Evolutionary conservation across 2,797 vertebrate species (phyloP), one percentile per base, ranked within the genome.

Genomic region (Danio jaintianensis): DNA sequence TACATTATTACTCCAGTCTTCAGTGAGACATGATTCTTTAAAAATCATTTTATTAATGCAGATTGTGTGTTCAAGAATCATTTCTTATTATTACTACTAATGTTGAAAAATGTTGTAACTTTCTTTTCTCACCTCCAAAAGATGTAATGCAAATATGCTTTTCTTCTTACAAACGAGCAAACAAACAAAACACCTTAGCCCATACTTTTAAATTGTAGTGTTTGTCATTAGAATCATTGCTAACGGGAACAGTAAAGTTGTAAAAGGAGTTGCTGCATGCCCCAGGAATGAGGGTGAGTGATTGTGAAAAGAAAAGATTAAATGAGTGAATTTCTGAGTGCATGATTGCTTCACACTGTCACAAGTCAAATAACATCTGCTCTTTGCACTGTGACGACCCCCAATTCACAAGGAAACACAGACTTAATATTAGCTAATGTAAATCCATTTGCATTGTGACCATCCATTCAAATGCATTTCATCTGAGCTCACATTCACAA

Each of bases 391-490:
- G 29, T 15, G 8, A 16, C 59, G 55, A 59, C 13, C 20, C 42
- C 13, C n/a, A 48, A 67, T 29, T 29, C 43, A 73, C 22, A 40
- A 58, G 42, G 16, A 53, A 53, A 73, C 10, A 4, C 13, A 56
- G 40, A 16, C 42, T 47, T 38, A 56, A 56, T 22, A 50, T 40
- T 59, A 73, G 53, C 48, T n/a, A 42, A 66, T 5, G 4, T n/a
- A 40, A 63, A 63, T 38, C 50, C 50, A 53, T 55, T 40, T 12
- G 48, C 18, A 75, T 66, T 55, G 74, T 76, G 48, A 38, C 16
- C 36, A 55, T 67, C 20, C 43, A 45, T 73, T 47, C 9, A 73
- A 48, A 50, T 42, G 45, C 45, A 42, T 36, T 36, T 47, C 4
- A 68, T 12, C 8, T 52, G 48, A 52, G 42, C 42, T 56, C 8